Percentiles rank a stretch among this genome's conserved stretches.
Evolutionary conservation across 2,888 invertebrate species (phyloP).

Genomic region (Cenopis cana): DNA sequence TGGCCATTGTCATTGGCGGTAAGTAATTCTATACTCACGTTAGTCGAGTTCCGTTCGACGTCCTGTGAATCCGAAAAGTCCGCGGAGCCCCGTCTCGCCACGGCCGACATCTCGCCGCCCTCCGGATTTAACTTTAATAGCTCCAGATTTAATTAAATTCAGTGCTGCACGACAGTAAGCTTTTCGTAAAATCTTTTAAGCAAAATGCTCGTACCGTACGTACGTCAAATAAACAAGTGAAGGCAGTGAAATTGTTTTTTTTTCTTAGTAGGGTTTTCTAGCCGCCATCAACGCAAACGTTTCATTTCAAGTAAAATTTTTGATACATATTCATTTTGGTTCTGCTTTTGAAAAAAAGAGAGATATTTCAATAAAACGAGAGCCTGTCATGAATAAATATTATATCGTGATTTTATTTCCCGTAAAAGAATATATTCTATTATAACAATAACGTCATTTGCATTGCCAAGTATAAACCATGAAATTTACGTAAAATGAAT

Average conservation of each 20-base stretch:
- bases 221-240: conserved; percentile 80
- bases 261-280: conserved; percentile 47
- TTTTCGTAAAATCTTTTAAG: conserved; percentile 62
- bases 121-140: conserved; percentile 74
- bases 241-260: conserved; percentile 57
- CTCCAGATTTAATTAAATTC: conserved; percentile 76
- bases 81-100: conserved; percentile 75
- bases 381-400: background rate
- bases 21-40: conserved; percentile 70
- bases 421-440: background rate
- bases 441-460: no score
- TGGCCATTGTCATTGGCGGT: conserved; percentile 49
- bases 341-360: no score
- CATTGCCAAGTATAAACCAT: background rate
- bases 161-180: background rate
- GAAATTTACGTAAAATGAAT: conserved; percentile 1
- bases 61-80: conserved; percentile 83
- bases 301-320: background rate
- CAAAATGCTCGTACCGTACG: conserved; percentile 61
- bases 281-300: conserved; percentile 71
- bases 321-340: no score
- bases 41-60: conserved; percentile 75
- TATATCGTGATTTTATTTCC: background rate
- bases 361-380: background rate
- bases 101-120: conserved; percentile 82